These are phyloP conservation scores for Salvelinus namaycush DNA, from an alignment of 2,113 vertebrate genomes.

Conservation along the genomic window DNA sequence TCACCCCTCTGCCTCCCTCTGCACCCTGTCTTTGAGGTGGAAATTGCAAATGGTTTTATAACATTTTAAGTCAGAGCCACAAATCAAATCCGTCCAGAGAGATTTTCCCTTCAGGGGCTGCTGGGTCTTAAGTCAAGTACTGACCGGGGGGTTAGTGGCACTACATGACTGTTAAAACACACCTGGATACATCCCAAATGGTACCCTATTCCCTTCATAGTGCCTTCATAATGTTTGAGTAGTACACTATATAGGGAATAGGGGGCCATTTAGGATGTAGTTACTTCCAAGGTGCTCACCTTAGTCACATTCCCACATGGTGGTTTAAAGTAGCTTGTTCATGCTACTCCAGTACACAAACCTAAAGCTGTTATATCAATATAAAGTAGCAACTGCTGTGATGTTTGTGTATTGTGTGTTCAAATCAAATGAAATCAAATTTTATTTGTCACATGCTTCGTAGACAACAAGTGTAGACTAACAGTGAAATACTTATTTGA, in stretches of 20 bases:
- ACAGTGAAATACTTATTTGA: too few species aligned
- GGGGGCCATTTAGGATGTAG: too few species aligned
- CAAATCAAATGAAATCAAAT: too few species aligned
- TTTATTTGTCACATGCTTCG: too few species aligned
- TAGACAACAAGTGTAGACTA: too few species aligned
- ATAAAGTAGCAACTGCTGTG: too few species aligned
- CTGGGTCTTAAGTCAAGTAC: constrained; percentile 18
- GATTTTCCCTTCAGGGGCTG: constrained; percentile 34
- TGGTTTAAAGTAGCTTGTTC: constrained; percentile 11
- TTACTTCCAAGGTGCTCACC: constrained; percentile 36
- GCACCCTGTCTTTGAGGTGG: constrained; percentile 14
- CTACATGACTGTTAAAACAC: constrained; percentile 22
- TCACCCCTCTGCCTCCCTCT: not conserved
- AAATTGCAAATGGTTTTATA: constrained; percentile 28
- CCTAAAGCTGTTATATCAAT: too few species aligned
- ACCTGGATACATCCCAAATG: too few species aligned
- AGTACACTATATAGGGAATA: too few species aligned
- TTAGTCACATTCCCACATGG: constrained; percentile 16
- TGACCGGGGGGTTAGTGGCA: constrained; percentile 15
- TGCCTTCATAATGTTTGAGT: too few species aligned
- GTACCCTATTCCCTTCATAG: too few species aligned
- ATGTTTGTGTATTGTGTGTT: too few species aligned
- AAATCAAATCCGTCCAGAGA: constrained; percentile 29
- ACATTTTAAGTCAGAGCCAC: constrained; percentile 24
- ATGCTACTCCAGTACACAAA: not conserved